Percentiles rank a stretch among this genome's conserved stretches.
phyloP scores from a whole-genome alignment of 2,113 vertebrate genomes.

The Scytalopus superciliaris region DNA sequence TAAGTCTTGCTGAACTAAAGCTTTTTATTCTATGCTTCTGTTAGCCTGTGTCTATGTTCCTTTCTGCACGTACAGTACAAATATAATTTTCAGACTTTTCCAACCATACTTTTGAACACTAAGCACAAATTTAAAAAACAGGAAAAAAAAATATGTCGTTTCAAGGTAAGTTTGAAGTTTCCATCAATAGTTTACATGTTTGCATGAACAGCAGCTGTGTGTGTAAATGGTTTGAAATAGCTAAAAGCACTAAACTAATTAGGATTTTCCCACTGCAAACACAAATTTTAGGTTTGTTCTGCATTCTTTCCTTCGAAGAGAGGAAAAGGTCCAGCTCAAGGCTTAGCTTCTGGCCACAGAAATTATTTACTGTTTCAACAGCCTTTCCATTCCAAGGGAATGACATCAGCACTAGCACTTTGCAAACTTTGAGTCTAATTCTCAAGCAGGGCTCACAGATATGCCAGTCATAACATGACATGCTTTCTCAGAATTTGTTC shows the following conservation, averaged over 20 bases:
- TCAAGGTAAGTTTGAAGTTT: conserved; percentile 66
- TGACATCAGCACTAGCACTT: conserved; percentile 69
- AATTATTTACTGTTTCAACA: conserved; percentile 69
- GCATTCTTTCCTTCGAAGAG: conserved; percentile 67
- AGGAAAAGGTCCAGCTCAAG: conserved; percentile 66
- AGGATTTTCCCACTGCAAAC: conserved; percentile 69
- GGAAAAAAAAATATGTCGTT: neutral
- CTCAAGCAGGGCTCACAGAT: conserved; percentile 59
- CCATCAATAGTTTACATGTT: conserved; percentile 55
- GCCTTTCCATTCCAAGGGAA: conserved; percentile 68
- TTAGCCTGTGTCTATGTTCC: conserved; percentile 14
- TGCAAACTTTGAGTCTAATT: conserved; percentile 48
- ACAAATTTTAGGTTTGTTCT: conserved; percentile 69
- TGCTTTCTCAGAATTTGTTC: conserved; percentile 65
- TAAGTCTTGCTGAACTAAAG: conserved; percentile 11
- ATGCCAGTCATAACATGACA: conserved; percentile 60
- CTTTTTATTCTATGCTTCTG: neutral
- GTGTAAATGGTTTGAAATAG: conserved; percentile 65
- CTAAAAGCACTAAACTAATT: conserved; percentile 71
- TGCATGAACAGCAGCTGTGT: conserved; percentile 63
- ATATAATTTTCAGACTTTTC: conserved; percentile 32
- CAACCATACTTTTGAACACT: conserved; percentile 19
- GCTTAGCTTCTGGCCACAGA: conserved; percentile 69
- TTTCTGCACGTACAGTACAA: conserved; percentile 47
- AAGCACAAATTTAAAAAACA: conserved; percentile 12